These are phyloP conservation scores for Drosophila putrida DNA, from an alignment of 2,888 invertebrate genomes.

Conservation along the genomic window DNA sequence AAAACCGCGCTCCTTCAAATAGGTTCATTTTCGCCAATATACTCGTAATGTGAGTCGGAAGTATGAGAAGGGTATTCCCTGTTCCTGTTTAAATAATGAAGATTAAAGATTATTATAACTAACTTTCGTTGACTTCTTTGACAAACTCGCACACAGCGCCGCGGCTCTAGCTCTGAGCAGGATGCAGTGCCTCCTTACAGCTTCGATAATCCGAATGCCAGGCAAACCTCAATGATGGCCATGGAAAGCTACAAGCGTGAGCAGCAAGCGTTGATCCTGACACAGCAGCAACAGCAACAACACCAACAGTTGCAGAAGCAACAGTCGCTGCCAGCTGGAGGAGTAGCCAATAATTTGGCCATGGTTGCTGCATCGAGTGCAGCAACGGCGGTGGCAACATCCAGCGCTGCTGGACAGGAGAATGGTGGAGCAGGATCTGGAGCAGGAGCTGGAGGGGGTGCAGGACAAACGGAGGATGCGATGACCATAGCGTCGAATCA, in stretches of 20 bases:
- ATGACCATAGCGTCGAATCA: constrained; percentile 62
- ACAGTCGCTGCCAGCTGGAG: constrained; percentile 23
- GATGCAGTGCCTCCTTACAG: constrained; percentile 85
- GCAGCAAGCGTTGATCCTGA: constrained; percentile 75
- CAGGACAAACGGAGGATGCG: constrained; percentile 61
- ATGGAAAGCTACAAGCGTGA: constrained; percentile 84
- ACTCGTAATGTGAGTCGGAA: background rate
- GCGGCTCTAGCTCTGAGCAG: constrained; percentile 83
- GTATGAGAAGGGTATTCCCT: background rate
- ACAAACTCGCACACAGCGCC: constrained; percentile 65
- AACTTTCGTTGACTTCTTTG: constrained; percentile 8
- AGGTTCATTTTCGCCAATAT: background rate
- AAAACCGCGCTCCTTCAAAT: too few species aligned
- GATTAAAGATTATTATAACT: background rate
- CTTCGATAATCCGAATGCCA: constrained; percentile 83
- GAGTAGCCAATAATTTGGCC: constrained; percentile 70
- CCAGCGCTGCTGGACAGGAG: constrained; percentile 51
- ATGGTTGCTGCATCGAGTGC: constrained; percentile 72
- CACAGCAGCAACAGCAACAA: constrained; percentile 68
- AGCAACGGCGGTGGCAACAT: constrained; percentile 67
- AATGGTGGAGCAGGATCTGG: constrained; percentile 19
- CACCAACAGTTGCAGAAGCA: constrained; percentile 32
- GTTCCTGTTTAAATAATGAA: background rate
- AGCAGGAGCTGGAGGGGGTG: constrained; percentile 30
- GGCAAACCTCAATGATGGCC: constrained; percentile 84